phyloP scores from a whole-genome alignment of 2,888 invertebrate species.

The Polydesmus complanatus region DNA sequence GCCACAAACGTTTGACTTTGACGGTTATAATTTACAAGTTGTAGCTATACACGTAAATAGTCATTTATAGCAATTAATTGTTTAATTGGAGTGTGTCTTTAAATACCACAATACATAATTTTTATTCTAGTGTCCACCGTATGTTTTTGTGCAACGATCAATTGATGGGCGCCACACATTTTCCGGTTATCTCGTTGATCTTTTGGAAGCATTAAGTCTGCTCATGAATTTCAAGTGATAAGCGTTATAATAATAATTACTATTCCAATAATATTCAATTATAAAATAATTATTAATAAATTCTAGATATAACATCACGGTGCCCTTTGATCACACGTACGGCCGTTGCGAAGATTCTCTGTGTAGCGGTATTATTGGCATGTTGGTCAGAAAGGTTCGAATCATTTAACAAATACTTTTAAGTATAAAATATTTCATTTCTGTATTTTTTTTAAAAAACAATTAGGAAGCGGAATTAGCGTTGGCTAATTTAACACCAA shows the following conservation, averaged over 20 bases:
- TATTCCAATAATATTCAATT: background rate
- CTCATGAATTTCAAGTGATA: constrained; percentile 15
- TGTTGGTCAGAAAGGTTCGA: constrained; percentile 7
- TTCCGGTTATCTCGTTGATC: constrained; percentile 12
- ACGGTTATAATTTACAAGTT: constrained; percentile 2
- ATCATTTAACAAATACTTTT: background rate
- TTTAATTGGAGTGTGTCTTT: background rate
- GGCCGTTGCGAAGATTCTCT: constrained; percentile 10
- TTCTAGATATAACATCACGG: constrained; percentile 10
- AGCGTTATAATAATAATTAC: too few species aligned
- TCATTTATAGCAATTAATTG: background rate
- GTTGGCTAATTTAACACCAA: constrained; percentile 12
- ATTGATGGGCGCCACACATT: constrained; percentile 6
- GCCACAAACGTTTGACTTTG: constrained; percentile 2
- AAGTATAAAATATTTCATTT: background rate
- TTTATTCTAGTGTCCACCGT: constrained; percentile 14
- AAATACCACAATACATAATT: too few species aligned
- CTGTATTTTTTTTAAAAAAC: background rate
- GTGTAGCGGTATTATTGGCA: constrained; percentile 13
- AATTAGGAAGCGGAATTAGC: constrained; percentile 14
- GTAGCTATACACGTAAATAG: constrained; percentile 9
- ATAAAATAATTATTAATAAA: background rate
- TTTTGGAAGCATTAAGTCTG: constrained; percentile 2
- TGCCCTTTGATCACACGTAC: constrained; percentile 11
- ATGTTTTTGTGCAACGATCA: constrained; percentile 1